phyloP scores from a whole-genome alignment of 2,113 vertebrate species.

The Tretioscincus oriximinensis region DNA sequence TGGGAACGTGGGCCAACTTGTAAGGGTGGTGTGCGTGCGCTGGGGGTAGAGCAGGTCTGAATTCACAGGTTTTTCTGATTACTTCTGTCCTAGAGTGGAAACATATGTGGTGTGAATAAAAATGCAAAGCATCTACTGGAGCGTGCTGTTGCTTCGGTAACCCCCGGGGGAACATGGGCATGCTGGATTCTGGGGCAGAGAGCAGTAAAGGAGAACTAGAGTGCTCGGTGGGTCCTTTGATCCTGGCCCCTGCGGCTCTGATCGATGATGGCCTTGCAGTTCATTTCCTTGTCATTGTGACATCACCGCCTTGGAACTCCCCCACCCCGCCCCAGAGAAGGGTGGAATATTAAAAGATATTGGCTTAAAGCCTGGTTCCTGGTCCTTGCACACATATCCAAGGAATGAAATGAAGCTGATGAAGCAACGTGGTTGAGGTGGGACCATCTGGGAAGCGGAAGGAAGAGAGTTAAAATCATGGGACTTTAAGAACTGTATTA shows the following conservation, averaged over 20 bases:
- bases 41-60: constrained; percentile 39
- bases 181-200: constrained; percentile 31
- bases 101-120: constrained; percentile 57
- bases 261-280: constrained; percentile 78
- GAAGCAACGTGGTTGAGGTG: neutral
- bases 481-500: no score
- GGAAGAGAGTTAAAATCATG: no score
- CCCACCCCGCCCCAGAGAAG: neutral
- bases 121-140: constrained; percentile 54
- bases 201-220: constrained; percentile 67
- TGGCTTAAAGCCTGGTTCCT: neutral
- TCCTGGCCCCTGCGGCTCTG: constrained; percentile 69
- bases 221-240: constrained; percentile 76
- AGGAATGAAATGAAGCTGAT: neutral
- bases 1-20: neutral
- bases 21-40: neutral
- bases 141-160: constrained; percentile 73
- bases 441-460: neutral
- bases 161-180: constrained; percentile 66
- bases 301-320: constrained; percentile 76
- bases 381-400: no score
- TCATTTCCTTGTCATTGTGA: constrained; percentile 80
- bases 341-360: constrained; percentile 41
- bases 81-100: constrained; percentile 55
- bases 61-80: constrained; percentile 64